Evolutionary conservation across 35 echinoderm and acorn worm species (phyloP).

Genomic region (Lytechinus variegatus): DNA sequence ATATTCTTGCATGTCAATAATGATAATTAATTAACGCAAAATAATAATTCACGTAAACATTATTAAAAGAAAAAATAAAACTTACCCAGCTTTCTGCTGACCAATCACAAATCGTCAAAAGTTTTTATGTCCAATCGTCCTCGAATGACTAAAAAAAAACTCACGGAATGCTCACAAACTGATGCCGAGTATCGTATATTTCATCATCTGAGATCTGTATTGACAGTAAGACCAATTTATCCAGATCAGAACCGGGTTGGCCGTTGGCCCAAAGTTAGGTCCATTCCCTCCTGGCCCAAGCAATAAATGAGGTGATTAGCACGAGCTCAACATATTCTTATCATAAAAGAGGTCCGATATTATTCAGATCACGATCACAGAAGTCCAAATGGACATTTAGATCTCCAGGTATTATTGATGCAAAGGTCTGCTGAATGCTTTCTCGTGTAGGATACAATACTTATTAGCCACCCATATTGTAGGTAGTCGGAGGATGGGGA

Average conservation of each 20-base stretch:
- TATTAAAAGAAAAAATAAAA: neutral
- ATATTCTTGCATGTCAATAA: too few relatives aligned
- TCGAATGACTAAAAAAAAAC: neutral
- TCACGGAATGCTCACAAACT: neutral
- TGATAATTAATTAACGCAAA: too few relatives aligned
- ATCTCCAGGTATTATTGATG: neutral
- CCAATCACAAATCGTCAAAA: neutral
- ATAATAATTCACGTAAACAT: too few relatives aligned
- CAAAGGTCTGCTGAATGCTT: neutral
- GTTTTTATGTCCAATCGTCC: neutral
- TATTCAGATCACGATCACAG: neutral
- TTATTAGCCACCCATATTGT: neutral
- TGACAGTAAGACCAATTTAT: constrained; percentile 2
- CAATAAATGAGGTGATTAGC: neutral
- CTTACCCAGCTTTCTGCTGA: neutral
- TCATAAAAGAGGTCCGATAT: neutral
- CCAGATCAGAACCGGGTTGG: neutral
- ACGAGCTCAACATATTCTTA: neutral
- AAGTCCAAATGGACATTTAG: neutral
- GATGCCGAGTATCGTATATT: neutral
- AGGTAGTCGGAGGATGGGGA: neutral
- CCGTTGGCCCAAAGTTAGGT: neutral
- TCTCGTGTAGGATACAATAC: neutral
- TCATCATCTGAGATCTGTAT: neutral
- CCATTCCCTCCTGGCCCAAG: neutral